phyloP scores from a whole-genome alignment of 2,797 vertebrate species.

The Oceanodroma leucorhoa region DNA sequence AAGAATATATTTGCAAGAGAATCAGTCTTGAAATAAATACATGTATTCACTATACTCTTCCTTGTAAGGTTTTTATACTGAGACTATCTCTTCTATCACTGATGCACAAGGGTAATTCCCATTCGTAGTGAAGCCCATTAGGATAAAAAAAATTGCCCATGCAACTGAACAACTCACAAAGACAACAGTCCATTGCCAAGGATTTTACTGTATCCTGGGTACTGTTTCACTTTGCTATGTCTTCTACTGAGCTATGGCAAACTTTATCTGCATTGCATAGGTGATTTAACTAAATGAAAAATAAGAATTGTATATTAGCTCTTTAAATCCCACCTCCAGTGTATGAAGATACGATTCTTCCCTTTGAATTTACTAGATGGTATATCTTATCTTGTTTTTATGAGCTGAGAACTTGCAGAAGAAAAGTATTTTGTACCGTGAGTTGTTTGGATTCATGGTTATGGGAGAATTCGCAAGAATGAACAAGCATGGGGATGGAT shows the following conservation, averaged over 20 bases:
- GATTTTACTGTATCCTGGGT: not conserved
- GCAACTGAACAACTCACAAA: not conserved
- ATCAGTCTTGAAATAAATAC: conserved; percentile 26
- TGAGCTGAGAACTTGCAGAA: not conserved
- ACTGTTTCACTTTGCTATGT: not conserved
- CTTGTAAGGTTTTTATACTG: conserved; percentile 24
- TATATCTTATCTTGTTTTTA: not conserved
- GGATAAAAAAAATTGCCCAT: not conserved
- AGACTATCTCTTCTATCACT: conserved; percentile 4
- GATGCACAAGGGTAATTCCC: conserved; percentile 27
- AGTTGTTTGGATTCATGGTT: not conserved
- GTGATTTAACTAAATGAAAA: not conserved
- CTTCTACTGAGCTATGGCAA: not conserved
- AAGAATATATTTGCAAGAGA: conserved; percentile 28
- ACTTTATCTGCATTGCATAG: not conserved
- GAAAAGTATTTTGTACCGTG: not conserved
- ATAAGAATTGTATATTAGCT: not conserved
- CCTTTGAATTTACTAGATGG: not conserved
- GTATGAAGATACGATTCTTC: not conserved
- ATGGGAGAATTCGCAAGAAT: not conserved
- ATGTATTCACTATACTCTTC: conserved; percentile 11
- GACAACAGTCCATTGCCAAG: not conserved
- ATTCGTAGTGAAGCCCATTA: conserved; percentile 29
- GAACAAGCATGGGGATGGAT: not conserved
- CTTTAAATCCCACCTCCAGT: not conserved